A percentile compares a stretch with the other conserved stretches of the same genome.
These are phyloP conservation scores for Drosophila pseudoobscura DNA, from an alignment of 1,140 invertebrate species.

Conservation along the genomic window DNA sequence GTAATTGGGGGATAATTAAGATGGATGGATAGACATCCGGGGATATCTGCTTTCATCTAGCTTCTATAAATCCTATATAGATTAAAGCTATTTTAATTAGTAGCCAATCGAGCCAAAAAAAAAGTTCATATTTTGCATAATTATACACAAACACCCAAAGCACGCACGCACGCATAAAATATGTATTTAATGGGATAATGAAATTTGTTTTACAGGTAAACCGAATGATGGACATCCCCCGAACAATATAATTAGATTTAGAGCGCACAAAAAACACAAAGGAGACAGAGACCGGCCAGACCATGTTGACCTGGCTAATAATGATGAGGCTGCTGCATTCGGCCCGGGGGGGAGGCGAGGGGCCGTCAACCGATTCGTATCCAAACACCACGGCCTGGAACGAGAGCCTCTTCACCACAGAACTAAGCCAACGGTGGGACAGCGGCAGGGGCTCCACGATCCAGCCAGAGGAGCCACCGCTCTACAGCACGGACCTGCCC, in stretches of 20 bases:
- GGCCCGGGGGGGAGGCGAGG: conserved; percentile 23
- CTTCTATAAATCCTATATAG: neutral
- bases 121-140: conserved; percentile 19
- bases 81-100: conserved; percentile 30
- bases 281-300: neutral
- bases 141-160: conserved; percentile 3
- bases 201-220: conserved; percentile 44
- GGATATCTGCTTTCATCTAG: no score
- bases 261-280: neutral
- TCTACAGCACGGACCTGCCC: conserved; percentile 56
- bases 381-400: conserved; percentile 23
- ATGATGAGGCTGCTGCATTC: conserved; percentile 40
- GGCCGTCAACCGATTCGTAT: conserved; percentile 4
- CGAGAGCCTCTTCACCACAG: conserved; percentile 41
- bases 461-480: conserved; percentile 34
- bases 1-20: no score
- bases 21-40: no score
- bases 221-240: conserved; percentile 18
- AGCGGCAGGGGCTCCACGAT: conserved; percentile 16
- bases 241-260: conserved; percentile 38
- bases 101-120: conserved; percentile 2
- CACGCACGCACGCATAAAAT: neutral
- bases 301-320: conserved; percentile 53
- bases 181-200: conserved; percentile 31
- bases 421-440: conserved; percentile 12